Base-by-base conservation (phyloP, 2,113 vertebrate genomes). In the Pipra filicauda region DNA sequence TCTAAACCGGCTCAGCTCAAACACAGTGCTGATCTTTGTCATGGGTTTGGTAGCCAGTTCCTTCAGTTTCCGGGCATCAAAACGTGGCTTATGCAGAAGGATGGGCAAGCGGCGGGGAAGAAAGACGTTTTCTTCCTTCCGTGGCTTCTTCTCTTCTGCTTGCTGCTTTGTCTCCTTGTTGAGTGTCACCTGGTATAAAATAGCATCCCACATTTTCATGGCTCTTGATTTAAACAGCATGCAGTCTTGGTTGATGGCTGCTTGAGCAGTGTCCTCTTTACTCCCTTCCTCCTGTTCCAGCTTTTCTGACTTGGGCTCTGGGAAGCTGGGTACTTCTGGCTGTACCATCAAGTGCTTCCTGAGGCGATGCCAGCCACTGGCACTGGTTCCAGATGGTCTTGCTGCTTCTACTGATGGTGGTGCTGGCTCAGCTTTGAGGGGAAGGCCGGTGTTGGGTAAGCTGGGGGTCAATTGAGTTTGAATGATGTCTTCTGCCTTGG, bases 161-260 rank as follows among this genome's bases (percentile, higher is more conserved):
- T 71, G 70, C 57, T 28, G 20, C 91, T 97, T 97, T 30, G 20
- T 97, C 9, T 98, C 97, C 91, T 98, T 98, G 16, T 97, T 95
- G 54, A 99, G 97, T 5, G 99, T 98, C 98, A 99, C 97, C 55
- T 98, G 99, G 87, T 99, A 99, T 39, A 99, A 98, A 62, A 99
- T 98, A 3, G 99, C 99, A 8, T 99, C 99, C 99, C 99, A 99
- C 98, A 99, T 98, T 73, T 98, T 98, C 30, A 97, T 95, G 14
- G 98, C 98, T 58, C 97, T 98, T 4, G 98, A 98, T 96, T 78
- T 97, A 93, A 77, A 96, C 48, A 11, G 62, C 59, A 2, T 88
- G 33, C 20, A 78, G 73, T 98, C 98, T 89, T 97, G 95, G 71
- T 86, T 76, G 37, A 5, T 18, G 19, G 21, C 6, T 2, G 37